A percentile compares a stretch with the other conserved stretches of the same genome.
These are phyloP conservation scores for Gymnoscelis rufifasciata DNA, from an alignment of 2,888 invertebrate species.

Conservation along the genomic window DNA sequence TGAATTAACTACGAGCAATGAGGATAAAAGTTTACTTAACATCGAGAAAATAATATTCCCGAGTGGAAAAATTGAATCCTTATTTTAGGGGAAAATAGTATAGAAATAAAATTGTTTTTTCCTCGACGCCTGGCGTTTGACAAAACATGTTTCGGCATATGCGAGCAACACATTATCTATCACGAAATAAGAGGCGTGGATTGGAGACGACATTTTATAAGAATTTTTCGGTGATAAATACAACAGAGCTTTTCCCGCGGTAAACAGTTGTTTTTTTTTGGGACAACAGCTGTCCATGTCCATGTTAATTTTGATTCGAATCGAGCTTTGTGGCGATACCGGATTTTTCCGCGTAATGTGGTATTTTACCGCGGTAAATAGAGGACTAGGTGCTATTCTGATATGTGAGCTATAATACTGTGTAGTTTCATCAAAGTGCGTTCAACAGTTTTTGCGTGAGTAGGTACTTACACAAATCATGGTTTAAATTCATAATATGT, in stretches of 20 bases:
- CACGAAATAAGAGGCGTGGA: constrained; percentile 46
- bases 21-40: constrained; percentile 26
- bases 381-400: too few species aligned
- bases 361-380: too few species aligned
- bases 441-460: too few species aligned
- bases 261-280: background rate
- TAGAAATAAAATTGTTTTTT: constrained; percentile 29
- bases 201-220: constrained; percentile 40
- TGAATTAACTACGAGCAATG: constrained; percentile 25
- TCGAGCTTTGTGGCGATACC: too few species aligned
- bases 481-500: too few species aligned
- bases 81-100: constrained; percentile 29
- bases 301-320: too few species aligned
- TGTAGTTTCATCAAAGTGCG: too few species aligned
- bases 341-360: too few species aligned
- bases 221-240: too few species aligned
- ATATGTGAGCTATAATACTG: too few species aligned
- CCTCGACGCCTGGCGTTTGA: constrained; percentile 59
- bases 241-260: background rate
- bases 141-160: constrained; percentile 68
- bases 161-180: constrained; percentile 75
- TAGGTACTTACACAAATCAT: too few species aligned
- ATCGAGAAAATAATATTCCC: constrained; percentile 27
- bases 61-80: constrained; percentile 27
- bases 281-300: too few species aligned